Percentiles rank a stretch among this genome's conserved stretches.
These are phyloP conservation scores for Mystacides longicornis DNA, from an alignment of 2,888 invertebrate species.

Conservation along the genomic window DNA sequence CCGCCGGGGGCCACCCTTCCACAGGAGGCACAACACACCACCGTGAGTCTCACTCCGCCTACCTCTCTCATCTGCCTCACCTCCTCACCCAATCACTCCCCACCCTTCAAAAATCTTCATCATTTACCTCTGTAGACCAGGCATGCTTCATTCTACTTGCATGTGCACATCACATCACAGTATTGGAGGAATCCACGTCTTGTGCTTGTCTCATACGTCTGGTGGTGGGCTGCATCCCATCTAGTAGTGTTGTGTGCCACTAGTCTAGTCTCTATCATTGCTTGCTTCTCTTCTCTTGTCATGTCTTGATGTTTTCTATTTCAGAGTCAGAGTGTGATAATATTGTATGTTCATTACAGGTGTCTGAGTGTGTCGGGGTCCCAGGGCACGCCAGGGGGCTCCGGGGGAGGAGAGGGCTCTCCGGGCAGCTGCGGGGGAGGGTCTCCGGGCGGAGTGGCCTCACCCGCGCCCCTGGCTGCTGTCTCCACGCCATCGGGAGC, in stretches of 20 bases:
- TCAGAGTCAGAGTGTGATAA: no score
- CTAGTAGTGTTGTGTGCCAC: no score
- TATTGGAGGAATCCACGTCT: no score
- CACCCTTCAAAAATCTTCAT: no score
- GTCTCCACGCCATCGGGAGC: constrained; percentile 32
- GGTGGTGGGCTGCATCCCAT: no score
- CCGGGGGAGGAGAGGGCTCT: constrained; percentile 34
- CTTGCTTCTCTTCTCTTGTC: no score
- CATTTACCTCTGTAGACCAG: no score
- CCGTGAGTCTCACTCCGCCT: constrained; percentile 29
- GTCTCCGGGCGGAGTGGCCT: constrained; percentile 31
- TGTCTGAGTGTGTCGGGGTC: constrained; percentile 31
- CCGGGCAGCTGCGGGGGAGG: constrained; percentile 41
- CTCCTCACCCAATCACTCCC: neutral
- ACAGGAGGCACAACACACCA: constrained; percentile 34
- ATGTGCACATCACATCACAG: no score
- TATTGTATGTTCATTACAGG: constrained; percentile 33
- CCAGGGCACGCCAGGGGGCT: constrained; percentile 30
- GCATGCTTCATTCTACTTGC: neutral
- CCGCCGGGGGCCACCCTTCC: constrained; percentile 54
- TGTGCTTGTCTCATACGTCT: no score
- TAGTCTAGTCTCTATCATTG: no score
- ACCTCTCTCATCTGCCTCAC: constrained; percentile 30
- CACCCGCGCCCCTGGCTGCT: constrained; percentile 35
- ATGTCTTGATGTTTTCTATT: no score